A percentile compares a stretch with the other conserved stretches of the same genome.
These are phyloP conservation scores for Crossaster papposus DNA, from an alignment of 53 echinoderm and acorn worm genomes.

Conservation along the genomic window DNA sequence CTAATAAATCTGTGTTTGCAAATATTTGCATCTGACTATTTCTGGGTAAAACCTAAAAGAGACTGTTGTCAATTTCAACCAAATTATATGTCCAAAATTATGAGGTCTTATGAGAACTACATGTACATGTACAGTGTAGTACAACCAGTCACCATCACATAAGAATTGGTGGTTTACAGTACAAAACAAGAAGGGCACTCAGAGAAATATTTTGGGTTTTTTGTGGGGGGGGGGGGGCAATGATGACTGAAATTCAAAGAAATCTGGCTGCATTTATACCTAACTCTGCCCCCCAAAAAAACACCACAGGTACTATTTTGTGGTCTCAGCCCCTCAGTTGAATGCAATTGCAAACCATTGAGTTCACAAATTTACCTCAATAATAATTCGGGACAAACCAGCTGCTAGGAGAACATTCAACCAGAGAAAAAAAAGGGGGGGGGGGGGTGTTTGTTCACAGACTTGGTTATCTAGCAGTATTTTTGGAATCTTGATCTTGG, in stretches of 20 bases:
- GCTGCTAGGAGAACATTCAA: neutral
- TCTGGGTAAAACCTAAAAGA: no score
- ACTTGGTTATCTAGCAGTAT: neutral
- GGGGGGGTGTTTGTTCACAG: neutral
- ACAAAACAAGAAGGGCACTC: neutral
- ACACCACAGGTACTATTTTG: neutral
- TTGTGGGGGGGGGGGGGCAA: neutral
- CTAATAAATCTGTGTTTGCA: no score
- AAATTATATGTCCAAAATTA: no score
- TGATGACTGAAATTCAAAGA: neutral
- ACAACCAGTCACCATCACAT: no score
- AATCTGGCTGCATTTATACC: neutral
- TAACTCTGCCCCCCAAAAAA: neutral
- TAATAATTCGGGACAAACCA: neutral
- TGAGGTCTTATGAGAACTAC: no score
- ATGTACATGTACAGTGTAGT: no score
- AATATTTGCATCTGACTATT: no score
- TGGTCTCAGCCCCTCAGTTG: neutral
- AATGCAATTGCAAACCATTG: neutral
- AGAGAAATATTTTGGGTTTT: neutral
- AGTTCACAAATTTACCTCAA: neutral
- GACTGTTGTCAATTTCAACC: no score
- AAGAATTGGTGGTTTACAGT: no score
- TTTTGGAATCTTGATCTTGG: neutral
- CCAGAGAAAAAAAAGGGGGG: no score